Base-by-base conservation (phyloP, 2,888 invertebrate species). In the Eupithecia tripunctaria region DNA sequence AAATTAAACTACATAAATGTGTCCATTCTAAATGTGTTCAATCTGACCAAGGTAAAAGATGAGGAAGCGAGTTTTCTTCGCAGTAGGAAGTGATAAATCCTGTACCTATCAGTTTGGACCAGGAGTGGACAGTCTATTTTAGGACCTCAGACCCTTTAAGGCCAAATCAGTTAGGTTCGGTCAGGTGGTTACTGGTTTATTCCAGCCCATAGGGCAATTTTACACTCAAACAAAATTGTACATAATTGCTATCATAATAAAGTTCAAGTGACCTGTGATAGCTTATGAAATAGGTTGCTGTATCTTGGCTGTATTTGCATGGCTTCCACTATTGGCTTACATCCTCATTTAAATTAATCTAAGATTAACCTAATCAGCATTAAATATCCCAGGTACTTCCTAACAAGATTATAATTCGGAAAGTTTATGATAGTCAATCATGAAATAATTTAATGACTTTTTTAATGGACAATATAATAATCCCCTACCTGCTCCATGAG, bases 71-170 rank as follows among this genome's bases (percentile, higher is more conserved):
- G 74, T 71, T 74, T 76, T 76, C 79, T 71, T 67, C 71, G 80
- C 29, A 60, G 60, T 60, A 36, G 85, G 86, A 88, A 85, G 82
- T 81, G 72, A 84, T 84, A 82, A 86, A 84, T 89, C 84, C 76
- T 74, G 77, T 78, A 77, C 76, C 77, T 82, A 86, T 87, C 89
- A 90, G 84, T 76, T 27, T 69, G 63, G 71, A 72, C 47, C 68
- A 43, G 60, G 69, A 60, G 29, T 64, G 51, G 70, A 47, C 38
- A 47, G 25, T 76, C 76, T 76, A 76, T 74, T 66, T 77, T 73
- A 73, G 76, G 67, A 68, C 76, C 77, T 76, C 72, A 67, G 79
- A 79, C 81, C 76, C 78, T 76, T 73, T 75, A 70, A 79, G 80
- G 80, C 68, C 77, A 79, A 74, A 75, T 76, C 73, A 76, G 70